Percentiles rank a stretch among this genome's conserved stretches.
These are phyloP conservation scores for Trissolcus basalis DNA, from an alignment of 1,140 invertebrate species.

Conservation along the genomic window DNA sequence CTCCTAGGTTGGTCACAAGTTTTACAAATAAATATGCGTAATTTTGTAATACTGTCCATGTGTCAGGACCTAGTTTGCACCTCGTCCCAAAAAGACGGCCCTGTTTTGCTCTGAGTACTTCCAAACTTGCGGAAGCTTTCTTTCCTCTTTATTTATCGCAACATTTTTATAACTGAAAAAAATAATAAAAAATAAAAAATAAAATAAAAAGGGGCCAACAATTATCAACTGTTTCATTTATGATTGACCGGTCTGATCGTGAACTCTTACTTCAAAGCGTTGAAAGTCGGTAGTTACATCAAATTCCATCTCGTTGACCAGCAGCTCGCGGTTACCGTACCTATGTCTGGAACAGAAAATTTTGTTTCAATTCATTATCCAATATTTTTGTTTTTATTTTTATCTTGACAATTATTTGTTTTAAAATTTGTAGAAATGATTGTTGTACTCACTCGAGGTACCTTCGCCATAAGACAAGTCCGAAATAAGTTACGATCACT, in stretches of 20 bases:
- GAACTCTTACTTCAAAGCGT: slow-evolving; percentile 74
- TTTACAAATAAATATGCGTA: too few relatives aligned
- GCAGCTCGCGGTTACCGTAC: slow-evolving; percentile 71
- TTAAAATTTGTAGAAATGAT: too few relatives aligned
- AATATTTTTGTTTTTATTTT: not conserved
- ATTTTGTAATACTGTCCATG: too few relatives aligned
- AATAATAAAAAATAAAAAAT: too few relatives aligned
- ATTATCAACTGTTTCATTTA: too few relatives aligned
- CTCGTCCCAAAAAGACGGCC: too few relatives aligned
- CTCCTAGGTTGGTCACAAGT: too few relatives aligned
- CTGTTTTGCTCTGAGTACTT: too few relatives aligned
- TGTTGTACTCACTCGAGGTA: slow-evolving; percentile 74
- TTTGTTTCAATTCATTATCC: slow-evolving; percentile 5
- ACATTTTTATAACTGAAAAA: not conserved
- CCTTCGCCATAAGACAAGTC: slow-evolving; percentile 69
- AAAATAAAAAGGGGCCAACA: too few relatives aligned
- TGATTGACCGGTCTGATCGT: not conserved
- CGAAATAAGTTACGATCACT: slow-evolving; percentile 66
- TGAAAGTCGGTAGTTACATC: slow-evolving; percentile 69
- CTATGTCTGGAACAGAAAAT: slow-evolving; percentile 63
- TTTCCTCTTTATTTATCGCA: not conserved
- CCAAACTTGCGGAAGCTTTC: too few relatives aligned
- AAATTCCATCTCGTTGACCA: slow-evolving; percentile 73
- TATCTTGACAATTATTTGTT: too few relatives aligned
- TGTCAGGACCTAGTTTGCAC: too few relatives aligned